Percentiles rank a stretch among this genome's conserved stretches.
phyloP scores from a whole-genome alignment of 2,797 vertebrate genomes.

The Pseudotriccus pelzelni region DNA sequence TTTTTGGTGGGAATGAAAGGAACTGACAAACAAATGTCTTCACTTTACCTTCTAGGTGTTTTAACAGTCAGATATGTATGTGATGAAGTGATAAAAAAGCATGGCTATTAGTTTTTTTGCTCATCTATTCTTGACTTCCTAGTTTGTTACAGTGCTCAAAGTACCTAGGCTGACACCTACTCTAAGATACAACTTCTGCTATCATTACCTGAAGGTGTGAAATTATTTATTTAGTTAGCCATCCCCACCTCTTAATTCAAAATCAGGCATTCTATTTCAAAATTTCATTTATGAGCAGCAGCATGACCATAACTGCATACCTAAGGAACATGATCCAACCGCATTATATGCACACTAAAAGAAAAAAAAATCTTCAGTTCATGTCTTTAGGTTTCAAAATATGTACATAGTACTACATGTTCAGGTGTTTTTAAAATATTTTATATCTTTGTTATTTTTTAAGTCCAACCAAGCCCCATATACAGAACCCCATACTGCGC shows the following conservation, averaged over 20 bases:
- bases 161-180: neutral
- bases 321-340: neutral
- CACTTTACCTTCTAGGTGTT: neutral
- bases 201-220: neutral
- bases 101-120: neutral
- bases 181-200: neutral
- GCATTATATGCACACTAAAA: neutral
- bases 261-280: neutral
- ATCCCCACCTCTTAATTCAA: neutral
- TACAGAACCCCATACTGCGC: neutral
- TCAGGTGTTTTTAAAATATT: neutral
- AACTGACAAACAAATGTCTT: neutral
- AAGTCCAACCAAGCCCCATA: neutral
- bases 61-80: neutral
- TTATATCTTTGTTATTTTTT: neutral
- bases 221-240: neutral
- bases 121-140: neutral
- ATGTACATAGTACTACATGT: fast-evolving
- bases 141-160: neutral
- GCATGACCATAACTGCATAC: neutral
- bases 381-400: neutral
- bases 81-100: neutral
- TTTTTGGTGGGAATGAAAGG: neutral
- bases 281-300: neutral
- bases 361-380: neutral